phyloP scores from a whole-genome alignment of 23 tunicate species.

The Trididemnum nubilum region DNA sequence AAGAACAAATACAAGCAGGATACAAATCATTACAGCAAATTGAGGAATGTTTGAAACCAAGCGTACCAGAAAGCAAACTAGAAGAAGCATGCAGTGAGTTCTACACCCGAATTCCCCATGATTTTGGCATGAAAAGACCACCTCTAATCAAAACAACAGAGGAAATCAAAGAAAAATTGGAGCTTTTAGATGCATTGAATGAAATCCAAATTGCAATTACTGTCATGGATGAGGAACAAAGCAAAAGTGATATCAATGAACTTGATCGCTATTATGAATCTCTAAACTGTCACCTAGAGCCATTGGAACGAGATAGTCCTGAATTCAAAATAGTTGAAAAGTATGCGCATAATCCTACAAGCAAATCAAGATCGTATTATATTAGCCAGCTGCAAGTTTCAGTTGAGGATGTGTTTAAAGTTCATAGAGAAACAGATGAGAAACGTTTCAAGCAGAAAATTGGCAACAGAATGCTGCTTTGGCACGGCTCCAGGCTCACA shows the following conservation, averaged over 20 bases:
- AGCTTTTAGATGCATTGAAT: slow-evolving; percentile 65
- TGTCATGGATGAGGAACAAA: slow-evolving; percentile 38
- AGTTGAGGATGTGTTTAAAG: slow-evolving; percentile 51
- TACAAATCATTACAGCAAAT: slow-evolving; percentile 51
- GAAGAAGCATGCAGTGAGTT: slow-evolving; percentile 71
- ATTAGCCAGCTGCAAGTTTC: slow-evolving; percentile 14
- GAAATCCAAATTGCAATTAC: slow-evolving; percentile 62
- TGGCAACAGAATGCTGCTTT: slow-evolving; percentile 65
- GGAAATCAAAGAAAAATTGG: slow-evolving; percentile 52
- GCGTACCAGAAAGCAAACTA: slow-evolving; percentile 9
- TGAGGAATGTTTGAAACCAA: slow-evolving; percentile 37
- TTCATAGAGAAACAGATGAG: slow-evolving; percentile 34
- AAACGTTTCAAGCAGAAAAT: slow-evolving; percentile 40
- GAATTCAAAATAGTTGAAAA: slow-evolving; percentile 47
- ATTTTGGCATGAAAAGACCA: slow-evolving; percentile 78
- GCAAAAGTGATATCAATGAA: slow-evolving; percentile 7
- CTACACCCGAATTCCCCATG: slow-evolving; percentile 87
- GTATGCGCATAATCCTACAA: slow-evolving; percentile 45
- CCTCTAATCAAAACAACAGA: slow-evolving; percentile 51
- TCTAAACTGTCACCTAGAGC: slow-evolving; percentile 45
- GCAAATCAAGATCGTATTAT: slow-evolving; percentile 31
- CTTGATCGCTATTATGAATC: slow-evolving; percentile 46
- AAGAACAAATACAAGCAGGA: slow-evolving; percentile 65
- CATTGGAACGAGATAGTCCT: slow-evolving; percentile 7
- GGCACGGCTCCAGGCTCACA: slow-evolving; percentile 83